These are phyloP conservation scores for Remorina albescens DNA, from an alignment of 2,797 vertebrate species.

Conservation along the genomic window DNA sequence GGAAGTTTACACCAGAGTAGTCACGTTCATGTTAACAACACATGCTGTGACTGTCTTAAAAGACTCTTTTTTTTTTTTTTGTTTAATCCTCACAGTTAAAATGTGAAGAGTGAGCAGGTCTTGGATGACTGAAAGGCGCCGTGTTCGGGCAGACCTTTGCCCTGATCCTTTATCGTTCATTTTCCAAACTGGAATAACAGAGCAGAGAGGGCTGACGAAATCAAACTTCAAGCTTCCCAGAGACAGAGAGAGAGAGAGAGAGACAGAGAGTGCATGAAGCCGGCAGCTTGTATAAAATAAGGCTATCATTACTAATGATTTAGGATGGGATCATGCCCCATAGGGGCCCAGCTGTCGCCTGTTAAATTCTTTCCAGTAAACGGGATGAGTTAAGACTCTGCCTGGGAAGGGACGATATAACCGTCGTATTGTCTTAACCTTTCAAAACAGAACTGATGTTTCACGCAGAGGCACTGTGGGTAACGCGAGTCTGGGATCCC, in stretches of 20 bases:
- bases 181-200: slow-evolving; percentile 40
- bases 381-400: slow-evolving; percentile 67
- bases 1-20: neutral
- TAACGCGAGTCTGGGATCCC: slow-evolving; percentile 60
- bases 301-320: slow-evolving; percentile 73
- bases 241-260: slow-evolving; percentile 7
- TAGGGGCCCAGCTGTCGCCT: slow-evolving; percentile 78
- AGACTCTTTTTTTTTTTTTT: no score
- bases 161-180: slow-evolving; percentile 20
- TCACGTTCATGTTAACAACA: slow-evolving; percentile 25
- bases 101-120: neutral
- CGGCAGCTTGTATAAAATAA: slow-evolving; percentile 46
- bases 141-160: neutral
- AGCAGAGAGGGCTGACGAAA: slow-evolving; percentile 1
- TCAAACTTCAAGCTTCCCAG: slow-evolving; percentile 8
- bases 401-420: slow-evolving; percentile 72
- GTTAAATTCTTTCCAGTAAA: slow-evolving; percentile 80
- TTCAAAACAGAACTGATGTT: slow-evolving; percentile 39
- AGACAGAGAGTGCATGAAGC: slow-evolving; percentile 12
- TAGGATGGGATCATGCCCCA: slow-evolving; percentile 64
- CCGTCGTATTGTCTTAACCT: slow-evolving; percentile 77
- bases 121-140: neutral
- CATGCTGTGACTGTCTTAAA: slow-evolving; percentile 10
- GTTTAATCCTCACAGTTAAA: neutral
- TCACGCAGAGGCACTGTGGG: slow-evolving; percentile 25